A percentile compares a stretch with the other conserved stretches of the same genome.
Evolutionary conservation across 2,888 invertebrate species (phyloP).

Genomic region (Strigamia maritima): DNA sequence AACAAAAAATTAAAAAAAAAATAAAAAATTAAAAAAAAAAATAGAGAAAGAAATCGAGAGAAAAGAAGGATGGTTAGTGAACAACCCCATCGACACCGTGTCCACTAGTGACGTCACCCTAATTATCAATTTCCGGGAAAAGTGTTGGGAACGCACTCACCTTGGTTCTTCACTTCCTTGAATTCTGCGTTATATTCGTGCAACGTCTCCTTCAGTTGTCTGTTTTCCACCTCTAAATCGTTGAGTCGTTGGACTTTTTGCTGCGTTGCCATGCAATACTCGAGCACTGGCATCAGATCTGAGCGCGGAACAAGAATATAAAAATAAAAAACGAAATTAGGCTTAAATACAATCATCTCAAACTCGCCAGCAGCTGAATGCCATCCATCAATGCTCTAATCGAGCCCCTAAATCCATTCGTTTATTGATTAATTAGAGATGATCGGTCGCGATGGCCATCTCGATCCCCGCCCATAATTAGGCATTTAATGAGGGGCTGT

Average conservation of each 20-base stretch:
- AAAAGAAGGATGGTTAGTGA: neutral
- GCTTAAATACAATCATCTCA: neutral
- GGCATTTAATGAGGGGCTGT: constrained; percentile 18
- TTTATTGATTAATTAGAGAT: constrained; percentile 38
- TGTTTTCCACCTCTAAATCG: constrained; percentile 57
- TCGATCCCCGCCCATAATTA: constrained; percentile 29
- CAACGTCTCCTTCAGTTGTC: constrained; percentile 56
- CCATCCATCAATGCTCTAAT: constrained; percentile 31
- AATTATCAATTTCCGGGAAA: constrained; percentile 26
- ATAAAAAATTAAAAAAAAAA: neutral
- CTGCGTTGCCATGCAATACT: constrained; percentile 53
- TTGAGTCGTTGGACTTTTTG: constrained; percentile 52
- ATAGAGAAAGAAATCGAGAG: neutral
- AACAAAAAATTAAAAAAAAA: neutral
- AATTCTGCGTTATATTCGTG: constrained; percentile 57
- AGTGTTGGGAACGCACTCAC: constrained; percentile 45
- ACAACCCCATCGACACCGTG: constrained; percentile 29
- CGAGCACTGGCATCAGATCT: constrained; percentile 56
- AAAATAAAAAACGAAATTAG: neutral
- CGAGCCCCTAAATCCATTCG: constrained; percentile 31
- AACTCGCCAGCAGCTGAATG: neutral
- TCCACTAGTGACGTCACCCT: constrained; percentile 3
- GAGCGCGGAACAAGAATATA: constrained; percentile 42
- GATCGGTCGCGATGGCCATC: constrained; percentile 37
- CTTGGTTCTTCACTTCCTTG: constrained; percentile 57